phyloP scores from a whole-genome alignment of 2,888 invertebrate species.

The Spodoptera exigua region DNA sequence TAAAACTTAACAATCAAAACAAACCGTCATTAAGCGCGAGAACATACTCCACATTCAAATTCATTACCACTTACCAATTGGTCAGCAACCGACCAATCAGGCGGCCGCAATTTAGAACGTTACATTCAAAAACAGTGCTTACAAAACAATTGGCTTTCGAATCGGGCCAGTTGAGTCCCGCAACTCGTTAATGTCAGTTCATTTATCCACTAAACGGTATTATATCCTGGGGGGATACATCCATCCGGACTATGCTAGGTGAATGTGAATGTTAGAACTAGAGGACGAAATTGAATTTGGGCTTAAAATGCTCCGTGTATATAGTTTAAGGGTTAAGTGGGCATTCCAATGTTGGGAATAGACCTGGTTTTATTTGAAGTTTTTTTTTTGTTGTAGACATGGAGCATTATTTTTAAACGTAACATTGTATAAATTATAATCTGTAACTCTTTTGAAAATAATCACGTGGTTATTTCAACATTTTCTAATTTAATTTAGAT shows the following conservation, averaged over 20 bases:
- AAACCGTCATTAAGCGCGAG: neutral
- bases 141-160: slow-evolving; percentile 55
- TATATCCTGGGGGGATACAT: slow-evolving; percentile 57
- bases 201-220: slow-evolving; percentile 61
- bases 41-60: slow-evolving; percentile 10
- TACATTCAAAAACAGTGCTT: slow-evolving; percentile 40
- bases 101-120: slow-evolving; percentile 20
- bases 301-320: neutral
- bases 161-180: slow-evolving; percentile 29
- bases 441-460: no score
- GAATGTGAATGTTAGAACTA: slow-evolving; percentile 48
- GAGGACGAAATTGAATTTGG: slow-evolving; percentile 31
- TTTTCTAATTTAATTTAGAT: no score
- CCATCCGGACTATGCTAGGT: slow-evolving; percentile 39
- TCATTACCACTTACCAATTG: neutral
- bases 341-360: no score
- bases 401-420: no score
- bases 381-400: no score
- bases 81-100: slow-evolving; percentile 11
- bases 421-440: no score
- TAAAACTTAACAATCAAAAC: no score
- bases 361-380: no score
- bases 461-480: no score
- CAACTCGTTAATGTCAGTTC: slow-evolving; percentile 54
- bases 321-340: no score